These are phyloP conservation scores for Dicerorhinus sumatrensis DNA, from an alignment of 2,113 vertebrate species.

Conservation along the genomic window DNA sequence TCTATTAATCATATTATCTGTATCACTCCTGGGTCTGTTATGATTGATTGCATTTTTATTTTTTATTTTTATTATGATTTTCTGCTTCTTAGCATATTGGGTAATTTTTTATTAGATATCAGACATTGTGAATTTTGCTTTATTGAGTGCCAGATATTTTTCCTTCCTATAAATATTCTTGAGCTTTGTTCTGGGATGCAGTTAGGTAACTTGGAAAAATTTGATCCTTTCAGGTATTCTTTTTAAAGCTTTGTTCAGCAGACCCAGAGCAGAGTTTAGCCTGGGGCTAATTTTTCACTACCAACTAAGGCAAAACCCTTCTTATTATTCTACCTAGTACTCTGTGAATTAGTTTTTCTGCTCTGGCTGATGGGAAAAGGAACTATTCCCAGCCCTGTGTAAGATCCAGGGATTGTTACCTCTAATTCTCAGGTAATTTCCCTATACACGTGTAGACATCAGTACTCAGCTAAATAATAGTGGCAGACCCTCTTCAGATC, in stretches of 20 bases:
- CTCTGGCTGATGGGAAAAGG: not conserved
- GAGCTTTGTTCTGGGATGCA: slow-evolving; percentile 26
- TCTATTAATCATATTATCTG: slow-evolving; percentile 19
- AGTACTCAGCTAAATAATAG: slow-evolving; percentile 21
- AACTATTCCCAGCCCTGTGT: not conserved
- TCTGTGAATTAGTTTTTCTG: not conserved
- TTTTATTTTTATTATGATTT: slow-evolving; percentile 37
- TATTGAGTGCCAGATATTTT: not conserved
- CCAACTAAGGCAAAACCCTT: slow-evolving; percentile 32
- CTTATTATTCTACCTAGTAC: not conserved
- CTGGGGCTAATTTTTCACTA: slow-evolving; percentile 21
- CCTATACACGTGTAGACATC: not conserved
- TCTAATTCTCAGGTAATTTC: not conserved
- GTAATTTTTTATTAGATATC: not conserved
- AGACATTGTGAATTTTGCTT: not conserved
- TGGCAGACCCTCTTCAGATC: not conserved
- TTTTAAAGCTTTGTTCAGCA: not conserved
- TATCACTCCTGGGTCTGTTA: not conserved
- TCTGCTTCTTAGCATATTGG: not conserved
- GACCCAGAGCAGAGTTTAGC: slow-evolving; percentile 10
- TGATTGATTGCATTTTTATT: not conserved
- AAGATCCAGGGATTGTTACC: not conserved
- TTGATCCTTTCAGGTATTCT: not conserved
- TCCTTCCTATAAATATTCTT: slow-evolving; percentile 19
- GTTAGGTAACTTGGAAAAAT: not conserved